phyloP scores from a whole-genome alignment of 2,888 invertebrate species.

The Drosophila mimica region DNA sequence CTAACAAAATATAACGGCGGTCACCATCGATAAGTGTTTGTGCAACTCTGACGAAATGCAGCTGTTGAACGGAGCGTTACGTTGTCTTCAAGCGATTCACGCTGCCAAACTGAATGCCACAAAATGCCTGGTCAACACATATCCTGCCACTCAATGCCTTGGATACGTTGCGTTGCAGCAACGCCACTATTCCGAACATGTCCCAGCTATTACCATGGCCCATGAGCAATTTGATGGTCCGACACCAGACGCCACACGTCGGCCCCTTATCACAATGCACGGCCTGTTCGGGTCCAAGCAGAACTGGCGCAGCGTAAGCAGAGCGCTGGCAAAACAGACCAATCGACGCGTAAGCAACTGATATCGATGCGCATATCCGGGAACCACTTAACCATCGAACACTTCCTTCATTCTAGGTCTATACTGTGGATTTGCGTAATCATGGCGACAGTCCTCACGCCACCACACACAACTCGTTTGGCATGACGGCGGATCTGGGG shows the following conservation, averaged over 20 bases:
- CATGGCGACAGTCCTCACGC: slow-evolving; percentile 97
- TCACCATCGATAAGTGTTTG: slow-evolving; percentile 26
- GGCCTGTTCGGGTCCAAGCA: slow-evolving; percentile 94
- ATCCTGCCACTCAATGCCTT: background rate
- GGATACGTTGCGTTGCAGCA: background rate
- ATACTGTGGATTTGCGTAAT: slow-evolving; percentile 94
- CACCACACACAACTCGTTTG: slow-evolving; percentile 89
- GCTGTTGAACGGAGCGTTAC: slow-evolving; percentile 59
- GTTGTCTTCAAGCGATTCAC: slow-evolving; percentile 37
- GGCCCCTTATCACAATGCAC: slow-evolving; percentile 93
- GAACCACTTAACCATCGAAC: background rate
- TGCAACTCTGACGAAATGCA: slow-evolving; percentile 50
- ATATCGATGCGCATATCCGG: background rate
- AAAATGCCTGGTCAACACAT: background rate
- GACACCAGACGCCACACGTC: slow-evolving; percentile 75
- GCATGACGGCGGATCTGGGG: slow-evolving; percentile 91
- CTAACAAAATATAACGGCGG: background rate
- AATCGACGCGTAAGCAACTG: slow-evolving; percentile 86
- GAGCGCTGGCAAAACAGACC: slow-evolving; percentile 87
- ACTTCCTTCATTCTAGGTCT: slow-evolving; percentile 62
- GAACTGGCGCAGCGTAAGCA: slow-evolving; percentile 94
- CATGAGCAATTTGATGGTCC: slow-evolving; percentile 88
- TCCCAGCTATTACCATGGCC: slow-evolving; percentile 87
- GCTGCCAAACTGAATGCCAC: slow-evolving; percentile 18
- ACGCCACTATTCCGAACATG: slow-evolving; percentile 25